A percentile compares a stretch with the other conserved stretches of the same genome.
phyloP scores from a whole-genome alignment of 2,888 invertebrate genomes.

The Eledone cirrhosa region DNA sequence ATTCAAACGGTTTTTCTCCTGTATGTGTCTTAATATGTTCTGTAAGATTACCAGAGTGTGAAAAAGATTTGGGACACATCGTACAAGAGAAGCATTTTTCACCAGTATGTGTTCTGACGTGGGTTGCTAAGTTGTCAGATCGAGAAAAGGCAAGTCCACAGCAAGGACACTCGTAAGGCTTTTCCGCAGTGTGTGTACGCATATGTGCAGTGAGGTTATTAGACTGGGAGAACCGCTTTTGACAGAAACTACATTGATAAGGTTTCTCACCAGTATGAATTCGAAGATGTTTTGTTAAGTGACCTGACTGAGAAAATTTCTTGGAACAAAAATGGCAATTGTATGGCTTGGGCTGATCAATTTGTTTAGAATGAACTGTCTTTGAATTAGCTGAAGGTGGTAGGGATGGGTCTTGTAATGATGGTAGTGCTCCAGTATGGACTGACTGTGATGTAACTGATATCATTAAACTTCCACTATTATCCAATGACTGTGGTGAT shows the following conservation, averaged over 20 bases:
- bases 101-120: slow-evolving; percentile 13
- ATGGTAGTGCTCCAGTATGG: too few species aligned
- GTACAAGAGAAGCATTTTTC: slow-evolving; percentile 16
- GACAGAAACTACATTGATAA: background rate
- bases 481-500: too few species aligned
- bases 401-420: too few species aligned
- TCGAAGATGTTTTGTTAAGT: slow-evolving; percentile 10
- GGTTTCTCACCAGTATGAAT: slow-evolving; percentile 11
- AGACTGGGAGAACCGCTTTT: background rate
- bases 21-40: slow-evolving; percentile 47
- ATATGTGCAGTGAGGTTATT: slow-evolving; percentile 17
- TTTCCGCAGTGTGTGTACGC: slow-evolving; percentile 5
- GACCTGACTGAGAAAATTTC: slow-evolving; percentile 8
- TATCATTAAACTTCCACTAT: too few species aligned
- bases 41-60: slow-evolving; percentile 4
- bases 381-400: too few species aligned
- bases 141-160: slow-evolving; percentile 1
- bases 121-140: slow-evolving; percentile 15
- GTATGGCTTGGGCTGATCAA: slow-evolving; percentile 10
- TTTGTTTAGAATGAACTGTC: background rate
- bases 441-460: too few species aligned
- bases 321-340: slow-evolving; percentile 15
- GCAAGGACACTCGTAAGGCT: slow-evolving; percentile 10
- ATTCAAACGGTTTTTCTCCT: slow-evolving; percentile 47
- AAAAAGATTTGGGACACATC: slow-evolving; percentile 19